phyloP scores from a whole-genome alignment of 2,113 vertebrate genomes.

The Phalacrocorax carbo region DNA sequence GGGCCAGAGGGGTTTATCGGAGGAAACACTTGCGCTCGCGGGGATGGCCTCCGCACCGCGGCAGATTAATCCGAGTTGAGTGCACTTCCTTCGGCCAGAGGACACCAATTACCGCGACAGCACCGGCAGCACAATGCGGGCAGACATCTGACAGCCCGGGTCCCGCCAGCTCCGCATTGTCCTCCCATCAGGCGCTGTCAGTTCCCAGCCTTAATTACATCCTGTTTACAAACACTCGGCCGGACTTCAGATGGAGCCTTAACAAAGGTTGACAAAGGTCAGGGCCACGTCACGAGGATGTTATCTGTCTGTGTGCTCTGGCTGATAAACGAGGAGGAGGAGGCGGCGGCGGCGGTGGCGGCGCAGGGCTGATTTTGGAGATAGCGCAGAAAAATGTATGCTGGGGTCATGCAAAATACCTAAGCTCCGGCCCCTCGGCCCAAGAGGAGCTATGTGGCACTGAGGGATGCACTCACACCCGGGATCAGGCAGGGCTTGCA shows the following conservation, averaged over 20 bases:
- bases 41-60: slow-evolving; percentile 93
- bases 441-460: fast-evolving
- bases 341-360: slow-evolving; percentile 28
- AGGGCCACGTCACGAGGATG: slow-evolving; percentile 85
- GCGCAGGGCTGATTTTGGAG: slow-evolving; percentile 60
- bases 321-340: slow-evolving; percentile 75
- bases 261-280: slow-evolving; percentile 88
- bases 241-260: slow-evolving; percentile 87
- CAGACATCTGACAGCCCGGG: slow-evolving; percentile 91
- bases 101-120: slow-evolving; percentile 97
- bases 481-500: fast-evolving
- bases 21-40: slow-evolving; percentile 95
- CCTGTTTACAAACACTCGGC: slow-evolving; percentile 97
- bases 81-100: slow-evolving; percentile 97
- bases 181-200: slow-evolving; percentile 86
- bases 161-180: slow-evolving; percentile 87
- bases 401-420: neutral
- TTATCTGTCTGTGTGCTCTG: slow-evolving; percentile 82
- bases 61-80: slow-evolving; percentile 97
- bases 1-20: slow-evolving; percentile 87
- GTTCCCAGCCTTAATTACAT: slow-evolving; percentile 97
- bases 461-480: neutral
- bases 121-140: slow-evolving; percentile 92
- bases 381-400: slow-evolving; percentile 24
- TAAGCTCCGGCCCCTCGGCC: fast-evolving